Conservation (phyloP, 35 echinoderm and acorn worm species). For the Apostichopus californicus region DNA sequence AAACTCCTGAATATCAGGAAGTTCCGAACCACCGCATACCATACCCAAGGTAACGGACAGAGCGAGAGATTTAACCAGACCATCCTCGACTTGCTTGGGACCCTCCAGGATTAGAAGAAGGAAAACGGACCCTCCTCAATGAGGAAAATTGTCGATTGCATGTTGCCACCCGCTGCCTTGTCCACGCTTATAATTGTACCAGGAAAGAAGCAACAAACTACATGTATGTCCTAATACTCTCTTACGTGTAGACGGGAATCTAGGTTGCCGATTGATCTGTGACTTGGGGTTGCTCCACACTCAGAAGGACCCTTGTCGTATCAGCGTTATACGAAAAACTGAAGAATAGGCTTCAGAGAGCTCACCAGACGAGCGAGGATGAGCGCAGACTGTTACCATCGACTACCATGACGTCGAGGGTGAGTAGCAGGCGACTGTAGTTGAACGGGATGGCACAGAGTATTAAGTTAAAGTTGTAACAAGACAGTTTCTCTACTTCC, state of each 20-base stretch:
- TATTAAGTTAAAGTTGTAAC: too few species aligned
- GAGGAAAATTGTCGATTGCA: constrained; percentile 30
- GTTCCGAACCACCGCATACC: constrained; percentile 8
- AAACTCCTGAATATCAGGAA: constrained; percentile 49
- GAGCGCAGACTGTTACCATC: too few species aligned
- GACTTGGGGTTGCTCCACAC: constrained; percentile 14
- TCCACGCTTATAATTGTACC: constrained; percentile 64
- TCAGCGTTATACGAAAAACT: constrained; percentile 32
- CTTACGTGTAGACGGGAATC: constrained; percentile 55
- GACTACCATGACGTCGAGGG: too few species aligned
- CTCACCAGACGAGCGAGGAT: background rate
- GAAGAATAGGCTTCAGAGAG: constrained; percentile 22
- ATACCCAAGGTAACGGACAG: constrained; percentile 58
- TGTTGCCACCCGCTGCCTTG: constrained; percentile 33
- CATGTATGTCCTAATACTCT: constrained; percentile 46
- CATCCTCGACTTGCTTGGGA: constrained; percentile 48
- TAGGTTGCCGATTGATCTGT: constrained; percentile 29
- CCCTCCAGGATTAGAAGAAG: constrained; percentile 47
- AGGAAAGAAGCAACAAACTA: constrained; percentile 31
- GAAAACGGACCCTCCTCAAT: background rate
- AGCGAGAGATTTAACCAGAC: constrained; percentile 69
- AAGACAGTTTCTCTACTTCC: too few species aligned
- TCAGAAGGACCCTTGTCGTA: constrained; percentile 13
- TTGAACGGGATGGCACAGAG: too few species aligned
- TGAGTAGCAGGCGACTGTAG: too few species aligned